Percentiles rank a stretch among this genome's conserved stretches.
Conservation (phyloP, 2,888 invertebrate genomes). For the Argynnis bischoffii region DNA sequence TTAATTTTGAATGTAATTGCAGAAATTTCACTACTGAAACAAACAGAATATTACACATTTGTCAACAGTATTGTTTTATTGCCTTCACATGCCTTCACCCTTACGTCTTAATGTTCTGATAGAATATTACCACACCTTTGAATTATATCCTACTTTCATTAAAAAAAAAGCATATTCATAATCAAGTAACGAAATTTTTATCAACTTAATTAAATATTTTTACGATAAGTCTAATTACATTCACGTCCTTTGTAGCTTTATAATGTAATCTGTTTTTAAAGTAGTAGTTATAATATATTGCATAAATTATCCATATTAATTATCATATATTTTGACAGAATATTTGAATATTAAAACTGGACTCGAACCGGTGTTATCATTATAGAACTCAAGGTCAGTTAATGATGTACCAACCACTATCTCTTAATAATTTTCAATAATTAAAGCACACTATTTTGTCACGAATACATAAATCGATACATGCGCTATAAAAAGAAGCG, state of each 20-base stretch:
- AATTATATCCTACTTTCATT: constrained; percentile 18
- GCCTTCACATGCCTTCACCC: constrained; percentile 1
- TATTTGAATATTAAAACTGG: constrained; percentile 1
- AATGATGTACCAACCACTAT: constrained; percentile 3
- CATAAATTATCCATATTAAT: constrained; percentile 16
- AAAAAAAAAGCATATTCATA: neutral
- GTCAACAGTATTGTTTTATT: neutral
- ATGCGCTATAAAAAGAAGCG: neutral
- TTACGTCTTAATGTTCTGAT: constrained; percentile 19
- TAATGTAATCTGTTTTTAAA: neutral
- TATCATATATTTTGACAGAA: constrained; percentile 2
- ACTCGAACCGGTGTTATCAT: constrained; percentile 9
- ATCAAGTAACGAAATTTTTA: neutral
- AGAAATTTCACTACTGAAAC: neutral
- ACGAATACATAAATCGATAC: neutral
- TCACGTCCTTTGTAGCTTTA: neutral
- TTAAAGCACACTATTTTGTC: neutral
- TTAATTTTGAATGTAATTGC: neutral
- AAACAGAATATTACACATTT: neutral
- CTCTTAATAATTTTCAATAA: neutral
- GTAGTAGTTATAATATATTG: neutral
- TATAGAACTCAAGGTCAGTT: constrained; percentile 23
- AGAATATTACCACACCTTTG: constrained; percentile 19
- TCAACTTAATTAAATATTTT: constrained; percentile 1
- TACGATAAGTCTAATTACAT: neutral